phyloP scores from a whole-genome alignment of 1,140 invertebrate species.

The Copidosoma floridanum region DNA sequence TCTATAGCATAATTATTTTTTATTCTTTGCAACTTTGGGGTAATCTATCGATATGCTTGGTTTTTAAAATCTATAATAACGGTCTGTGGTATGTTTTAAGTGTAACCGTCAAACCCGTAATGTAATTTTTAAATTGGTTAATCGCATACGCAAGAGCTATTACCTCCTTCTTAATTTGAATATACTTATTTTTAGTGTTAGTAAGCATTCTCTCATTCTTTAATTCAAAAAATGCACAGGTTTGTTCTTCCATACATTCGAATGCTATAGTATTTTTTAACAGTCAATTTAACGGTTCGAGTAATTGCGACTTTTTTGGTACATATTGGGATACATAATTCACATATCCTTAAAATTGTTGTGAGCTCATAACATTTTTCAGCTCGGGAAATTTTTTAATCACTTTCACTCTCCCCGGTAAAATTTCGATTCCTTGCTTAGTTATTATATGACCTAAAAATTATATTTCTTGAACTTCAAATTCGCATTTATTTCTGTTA shows the following conservation, averaged over 20 bases:
- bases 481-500: background rate
- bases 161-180: no score
- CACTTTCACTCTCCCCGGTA: background rate
- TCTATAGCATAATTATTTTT: no score
- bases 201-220: background rate
- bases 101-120: no score
- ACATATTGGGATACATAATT: no score
- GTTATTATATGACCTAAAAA: background rate
- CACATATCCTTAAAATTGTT: background rate
- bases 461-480: background rate
- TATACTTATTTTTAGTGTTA: no score
- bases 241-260: background rate
- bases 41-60: background rate
- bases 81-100: no score
- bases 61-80: background rate
- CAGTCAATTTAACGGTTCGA: background rate
- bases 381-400: background rate
- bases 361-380: background rate
- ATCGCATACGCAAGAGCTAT: no score
- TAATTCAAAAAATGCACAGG: background rate
- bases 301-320: no score
- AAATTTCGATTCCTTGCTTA: background rate
- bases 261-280: background rate
- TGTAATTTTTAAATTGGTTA: no score
- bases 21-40: no score